Conservation (phyloP, 2,888 invertebrate genomes). For the Heliconius sara region DNA sequence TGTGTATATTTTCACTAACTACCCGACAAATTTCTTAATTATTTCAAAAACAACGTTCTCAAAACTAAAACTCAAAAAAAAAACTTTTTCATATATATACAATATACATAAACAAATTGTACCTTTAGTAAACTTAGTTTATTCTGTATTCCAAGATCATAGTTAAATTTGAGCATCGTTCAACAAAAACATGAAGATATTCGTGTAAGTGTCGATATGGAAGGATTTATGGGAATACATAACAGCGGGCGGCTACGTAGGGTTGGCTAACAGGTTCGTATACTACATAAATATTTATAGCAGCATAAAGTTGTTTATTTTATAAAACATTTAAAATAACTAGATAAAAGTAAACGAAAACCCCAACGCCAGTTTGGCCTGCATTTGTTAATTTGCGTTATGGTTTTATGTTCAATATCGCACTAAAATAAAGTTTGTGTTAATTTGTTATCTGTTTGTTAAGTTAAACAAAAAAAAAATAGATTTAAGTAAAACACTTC, state of each 20-base stretch:
- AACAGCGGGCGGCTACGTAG: conserved; percentile 36
- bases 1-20: too few species aligned
- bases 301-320: neutral
- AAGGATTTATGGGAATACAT: conserved; percentile 66
- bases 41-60: neutral
- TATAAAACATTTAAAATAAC: neutral
- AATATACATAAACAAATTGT: too few species aligned
- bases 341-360: neutral
- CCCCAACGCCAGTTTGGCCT: neutral
- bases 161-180: conserved; percentile 63
- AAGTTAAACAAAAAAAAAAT: too few species aligned
- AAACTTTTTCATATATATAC: too few species aligned
- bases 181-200: conserved; percentile 67
- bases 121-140: conserved; percentile 20
- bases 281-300: conserved; percentile 8
- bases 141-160: neutral
- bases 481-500: too few species aligned
- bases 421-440: neutral
- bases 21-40: too few species aligned
- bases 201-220: conserved; percentile 65
- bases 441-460: neutral
- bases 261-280: conserved; percentile 15
- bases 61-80: neutral
- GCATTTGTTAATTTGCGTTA: neutral
- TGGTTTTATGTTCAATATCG: neutral